Conservation (phyloP, 2,113 vertebrate genomes). For the Xyrauchen texanus region DNA sequence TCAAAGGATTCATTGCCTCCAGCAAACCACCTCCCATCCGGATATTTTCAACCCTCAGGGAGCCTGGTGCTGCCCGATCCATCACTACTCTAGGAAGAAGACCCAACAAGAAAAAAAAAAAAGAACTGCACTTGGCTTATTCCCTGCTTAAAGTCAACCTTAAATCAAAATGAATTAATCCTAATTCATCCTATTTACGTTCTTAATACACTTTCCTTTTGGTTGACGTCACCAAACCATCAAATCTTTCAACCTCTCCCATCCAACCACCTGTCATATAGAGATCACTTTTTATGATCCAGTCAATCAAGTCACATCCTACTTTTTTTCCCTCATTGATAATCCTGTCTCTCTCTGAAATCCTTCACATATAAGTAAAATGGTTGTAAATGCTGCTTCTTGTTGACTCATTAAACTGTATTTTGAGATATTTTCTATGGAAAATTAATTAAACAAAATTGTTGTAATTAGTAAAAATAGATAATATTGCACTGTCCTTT, state of each 20-base stretch:
- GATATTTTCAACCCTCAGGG: constrained; percentile 45
- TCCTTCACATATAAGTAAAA: background rate
- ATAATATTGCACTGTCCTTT: constrained; percentile 36
- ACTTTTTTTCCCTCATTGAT: no score
- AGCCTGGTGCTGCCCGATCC: background rate
- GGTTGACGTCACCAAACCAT: no score
- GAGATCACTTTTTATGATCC: no score
- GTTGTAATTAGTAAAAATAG: constrained; percentile 9
- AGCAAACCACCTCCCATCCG: constrained; percentile 56
- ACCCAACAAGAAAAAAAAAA: background rate
- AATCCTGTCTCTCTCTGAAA: background rate
- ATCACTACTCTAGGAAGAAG: background rate
- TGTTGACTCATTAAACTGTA: no score
- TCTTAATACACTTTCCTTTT: no score
- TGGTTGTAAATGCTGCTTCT: background rate
- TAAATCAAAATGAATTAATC: no score
- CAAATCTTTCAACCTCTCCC: background rate
- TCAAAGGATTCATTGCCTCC: constrained; percentile 54
- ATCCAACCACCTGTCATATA: background rate
- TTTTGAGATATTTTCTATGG: background rate
- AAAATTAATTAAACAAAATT: constrained; percentile 32
- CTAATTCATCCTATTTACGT: no score
- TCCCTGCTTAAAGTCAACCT: no score
- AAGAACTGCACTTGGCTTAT: no score
- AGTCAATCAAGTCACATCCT: no score